Evolutionary conservation across 2,888 invertebrate genomes (phyloP), one percentile per base, ranked within the genome.

Genomic region (Diadegma fenestrale): DNA sequence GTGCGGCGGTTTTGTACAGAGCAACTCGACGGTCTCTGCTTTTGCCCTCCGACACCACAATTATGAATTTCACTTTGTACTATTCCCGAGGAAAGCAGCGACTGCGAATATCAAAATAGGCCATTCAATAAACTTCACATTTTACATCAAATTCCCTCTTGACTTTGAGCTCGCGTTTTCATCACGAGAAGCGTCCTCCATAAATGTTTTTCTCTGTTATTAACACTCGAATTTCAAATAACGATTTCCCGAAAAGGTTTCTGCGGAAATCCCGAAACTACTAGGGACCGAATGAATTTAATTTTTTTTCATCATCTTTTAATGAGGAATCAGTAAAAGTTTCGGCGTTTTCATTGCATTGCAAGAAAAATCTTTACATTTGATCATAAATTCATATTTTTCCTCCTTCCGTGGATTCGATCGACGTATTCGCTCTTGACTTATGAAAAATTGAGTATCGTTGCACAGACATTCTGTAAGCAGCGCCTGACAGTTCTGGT

Each of bases 41-140:
- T 33, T 64, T 51, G 19, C 76, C 76, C 66, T 80, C 51, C 45
- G 51, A 69, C 51, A 26, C 12, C 58, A 66, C 64, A 80, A 45
- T 85, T 80, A 82, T 85, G 79, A 77, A 85, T 82, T 82, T 66
- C 63, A 48, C 73, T 84, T 51, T 68, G 66, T 76, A 26, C 37
- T 37, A 26, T 58, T 6, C 48, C 64, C 45, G 41, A 26, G 54
- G 61, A 26, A 69, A 69, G 48, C 45, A 33, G 61, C 69, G 61
- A 64, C 79, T 17, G 58, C 69, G 43, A 75, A 75, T 75, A 71
- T 71, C 64, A 64, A 79, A 82, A 79, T 58, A 12, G 26, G 75
- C 75, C 75, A 79, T 82, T 73, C 45, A 73, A 37, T 33, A 58
- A 72, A 72, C 45, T 66, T 82, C 17, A 73, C 66, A 76, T 82